Conservation (phyloP, 2,113 vertebrate species). For the Arothron firmamentum region DNA sequence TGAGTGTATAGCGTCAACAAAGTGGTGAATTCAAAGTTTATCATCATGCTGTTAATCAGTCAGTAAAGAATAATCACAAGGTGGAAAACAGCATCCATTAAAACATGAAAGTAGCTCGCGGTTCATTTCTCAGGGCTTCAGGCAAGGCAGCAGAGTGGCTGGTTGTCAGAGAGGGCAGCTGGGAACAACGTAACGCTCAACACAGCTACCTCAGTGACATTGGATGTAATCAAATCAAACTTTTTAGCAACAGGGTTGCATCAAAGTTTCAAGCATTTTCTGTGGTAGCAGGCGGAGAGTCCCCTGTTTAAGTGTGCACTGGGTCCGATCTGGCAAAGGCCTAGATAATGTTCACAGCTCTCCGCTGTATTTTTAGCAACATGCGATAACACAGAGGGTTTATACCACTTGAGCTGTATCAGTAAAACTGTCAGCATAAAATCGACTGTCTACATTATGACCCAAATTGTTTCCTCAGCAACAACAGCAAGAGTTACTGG, state of each 20-base stretch:
- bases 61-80: too few relatives aligned
- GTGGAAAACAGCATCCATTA: too few relatives aligned
- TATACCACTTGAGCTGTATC: constrained; percentile 26
- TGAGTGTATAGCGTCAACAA: too few relatives aligned
- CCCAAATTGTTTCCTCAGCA: neutral
- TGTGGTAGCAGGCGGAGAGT: constrained; percentile 8
- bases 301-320: constrained; percentile 24
- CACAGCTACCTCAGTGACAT: constrained; percentile 17
- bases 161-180: too few relatives aligned
- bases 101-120: too few relatives aligned
- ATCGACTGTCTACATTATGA: constrained; percentile 3
- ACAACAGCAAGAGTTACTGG: neutral
- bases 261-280: constrained; percentile 12
- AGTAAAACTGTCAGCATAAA: constrained; percentile 7
- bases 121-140: too few relatives aligned
- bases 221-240: constrained; percentile 19
- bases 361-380: constrained; percentile 62
- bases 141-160: too few relatives aligned
- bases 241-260: constrained; percentile 4
- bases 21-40: too few relatives aligned
- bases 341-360: constrained; percentile 43
- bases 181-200: neutral
- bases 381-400: constrained; percentile 39
- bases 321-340: constrained; percentile 32
- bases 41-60: too few relatives aligned